These are phyloP conservation scores for Tragelaphus imberbis DNA, from an alignment of 2,113 vertebrate species.

Conservation along the genomic window DNA sequence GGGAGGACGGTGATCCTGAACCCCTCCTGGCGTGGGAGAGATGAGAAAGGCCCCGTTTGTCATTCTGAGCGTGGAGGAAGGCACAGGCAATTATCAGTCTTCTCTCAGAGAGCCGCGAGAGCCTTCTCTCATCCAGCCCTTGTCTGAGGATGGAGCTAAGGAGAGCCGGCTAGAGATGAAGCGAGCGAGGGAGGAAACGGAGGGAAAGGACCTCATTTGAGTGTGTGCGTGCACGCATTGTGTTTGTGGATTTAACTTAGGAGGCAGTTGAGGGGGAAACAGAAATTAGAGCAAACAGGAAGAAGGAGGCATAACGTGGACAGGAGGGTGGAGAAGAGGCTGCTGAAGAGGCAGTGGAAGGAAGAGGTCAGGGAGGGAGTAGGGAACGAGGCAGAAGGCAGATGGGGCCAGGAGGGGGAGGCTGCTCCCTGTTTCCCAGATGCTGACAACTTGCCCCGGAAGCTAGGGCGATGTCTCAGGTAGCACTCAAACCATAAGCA, in stretches of 20 bases:
- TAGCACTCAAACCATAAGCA: fast-evolving
- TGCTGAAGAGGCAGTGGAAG: background rate
- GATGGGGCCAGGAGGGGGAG: background rate
- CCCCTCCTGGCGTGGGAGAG: background rate
- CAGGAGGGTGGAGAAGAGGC: background rate
- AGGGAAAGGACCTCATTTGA: background rate
- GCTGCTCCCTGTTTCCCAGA: background rate
- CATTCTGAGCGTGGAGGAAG: background rate
- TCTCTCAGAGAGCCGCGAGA: background rate
- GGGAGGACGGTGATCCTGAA: background rate
- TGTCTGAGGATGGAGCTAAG: background rate
- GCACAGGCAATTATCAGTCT: background rate
- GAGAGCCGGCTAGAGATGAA: background rate
- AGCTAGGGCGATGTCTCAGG: background rate
- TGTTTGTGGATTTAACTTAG: background rate
- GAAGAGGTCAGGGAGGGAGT: background rate
- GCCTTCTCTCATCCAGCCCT: background rate
- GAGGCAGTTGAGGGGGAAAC: background rate
- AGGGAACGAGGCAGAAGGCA: background rate
- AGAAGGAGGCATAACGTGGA: background rate
- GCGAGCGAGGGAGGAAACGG: background rate
- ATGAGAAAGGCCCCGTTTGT: background rate
- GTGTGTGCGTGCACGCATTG: background rate
- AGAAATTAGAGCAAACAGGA: background rate
- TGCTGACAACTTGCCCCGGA: background rate